Conservation (phyloP, 2,113 vertebrate species). For the Hippolais icterina region DNA sequence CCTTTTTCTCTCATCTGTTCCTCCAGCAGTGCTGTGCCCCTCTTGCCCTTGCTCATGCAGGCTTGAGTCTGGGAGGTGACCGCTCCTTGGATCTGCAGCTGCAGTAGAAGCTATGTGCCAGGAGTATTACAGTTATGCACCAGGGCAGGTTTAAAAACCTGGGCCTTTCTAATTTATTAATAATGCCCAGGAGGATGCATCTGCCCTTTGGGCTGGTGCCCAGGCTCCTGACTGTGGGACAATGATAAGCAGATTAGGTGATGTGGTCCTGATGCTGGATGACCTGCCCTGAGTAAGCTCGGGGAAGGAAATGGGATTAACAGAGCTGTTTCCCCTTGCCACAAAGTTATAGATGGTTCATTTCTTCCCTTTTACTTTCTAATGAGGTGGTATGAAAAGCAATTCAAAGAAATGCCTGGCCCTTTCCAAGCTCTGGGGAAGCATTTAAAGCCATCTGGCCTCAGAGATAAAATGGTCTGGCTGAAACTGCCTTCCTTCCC, state of each 20-base stretch:
- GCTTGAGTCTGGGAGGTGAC: background rate
- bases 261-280: background rate
- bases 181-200: background rate
- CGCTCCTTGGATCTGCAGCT: background rate
- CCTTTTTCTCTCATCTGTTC: background rate
- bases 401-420: conserved; percentile 1
- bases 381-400: conserved; percentile 8
- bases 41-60: background rate
- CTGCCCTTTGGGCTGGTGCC: background rate
- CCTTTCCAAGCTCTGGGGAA: conserved; percentile 45
- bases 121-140: background rate
- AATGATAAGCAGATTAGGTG: background rate
- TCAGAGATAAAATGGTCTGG: conserved; percentile 32
- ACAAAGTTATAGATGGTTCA: conserved; percentile 9
- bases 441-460: conserved; percentile 49
- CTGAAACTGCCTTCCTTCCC: conserved; percentile 39
- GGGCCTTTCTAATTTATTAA: background rate
- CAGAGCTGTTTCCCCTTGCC: background rate
- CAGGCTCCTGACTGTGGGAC: background rate
- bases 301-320: conserved; percentile 32
- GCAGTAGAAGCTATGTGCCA: background rate
- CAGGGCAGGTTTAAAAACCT: background rate
- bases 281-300: background rate
- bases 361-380: conserved; percentile 51
- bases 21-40: background rate